Percentiles rank a stretch among this genome's conserved stretches.
Evolutionary conservation across 1,140 invertebrate genomes (phyloP).

Genomic region (Drosophila sucinea): DNA sequence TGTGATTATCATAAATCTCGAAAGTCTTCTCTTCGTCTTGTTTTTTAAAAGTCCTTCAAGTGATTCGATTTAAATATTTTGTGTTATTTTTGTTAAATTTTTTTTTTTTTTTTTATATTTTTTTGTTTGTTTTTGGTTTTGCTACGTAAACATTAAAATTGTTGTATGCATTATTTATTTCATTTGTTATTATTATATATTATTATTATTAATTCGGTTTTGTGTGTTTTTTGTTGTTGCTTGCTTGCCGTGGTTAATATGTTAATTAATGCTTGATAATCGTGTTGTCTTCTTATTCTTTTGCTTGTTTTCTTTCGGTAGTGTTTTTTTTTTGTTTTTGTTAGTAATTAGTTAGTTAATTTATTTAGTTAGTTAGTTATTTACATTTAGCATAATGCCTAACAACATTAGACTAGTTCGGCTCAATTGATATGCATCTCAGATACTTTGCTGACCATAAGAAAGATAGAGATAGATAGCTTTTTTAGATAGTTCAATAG

Average conservation of each 20-base stretch:
- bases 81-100: constrained; percentile 25
- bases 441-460: constrained; percentile 32
- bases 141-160: constrained; percentile 76
- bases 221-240: neutral
- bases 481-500: neutral
- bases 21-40: constrained; percentile 27
- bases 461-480: neutral
- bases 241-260: constrained; percentile 27
- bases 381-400: constrained; percentile 78
- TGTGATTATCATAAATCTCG: constrained; percentile 68
- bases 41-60: constrained; percentile 26
- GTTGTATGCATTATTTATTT: constrained; percentile 24
- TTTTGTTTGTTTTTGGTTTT: constrained; percentile 37
- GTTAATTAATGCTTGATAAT: constrained; percentile 34
- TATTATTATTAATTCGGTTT: constrained; percentile 3
- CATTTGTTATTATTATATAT: constrained; percentile 3
- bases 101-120: constrained; percentile 31
- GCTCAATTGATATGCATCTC: constrained; percentile 43
- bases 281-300: constrained; percentile 28
- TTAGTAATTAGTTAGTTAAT: constrained; percentile 48
- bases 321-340: constrained; percentile 36
- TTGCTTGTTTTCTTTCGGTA: constrained; percentile 21
- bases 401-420: constrained; percentile 64
- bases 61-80: constrained; percentile 15
- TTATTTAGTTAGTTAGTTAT: constrained; percentile 63